phyloP scores from a whole-genome alignment of 2,888 invertebrate genomes.

The Conistra vaccinii region DNA sequence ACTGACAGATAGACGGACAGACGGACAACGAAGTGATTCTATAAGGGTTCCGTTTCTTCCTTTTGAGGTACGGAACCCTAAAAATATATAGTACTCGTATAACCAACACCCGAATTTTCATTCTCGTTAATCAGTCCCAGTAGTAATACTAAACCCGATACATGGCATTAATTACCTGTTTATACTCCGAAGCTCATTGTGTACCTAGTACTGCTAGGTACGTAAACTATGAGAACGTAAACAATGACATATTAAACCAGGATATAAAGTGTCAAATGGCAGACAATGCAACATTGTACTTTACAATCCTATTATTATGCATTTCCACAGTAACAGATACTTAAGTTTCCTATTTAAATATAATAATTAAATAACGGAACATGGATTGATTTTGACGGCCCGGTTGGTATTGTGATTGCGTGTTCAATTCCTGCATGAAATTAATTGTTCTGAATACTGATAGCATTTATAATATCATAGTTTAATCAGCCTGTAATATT shows the following conservation, averaged over 20 bases:
- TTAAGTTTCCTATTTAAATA: slow-evolving; percentile 12
- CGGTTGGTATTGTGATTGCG: background rate
- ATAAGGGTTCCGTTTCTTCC: too few species aligned
- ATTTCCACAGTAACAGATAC: background rate
- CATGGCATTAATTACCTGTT: background rate
- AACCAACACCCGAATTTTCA: background rate
- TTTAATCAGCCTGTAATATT: background rate
- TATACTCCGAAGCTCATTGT: background rate
- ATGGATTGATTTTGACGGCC: slow-evolving; percentile 3
- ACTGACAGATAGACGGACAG: too few species aligned
- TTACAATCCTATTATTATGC: background rate
- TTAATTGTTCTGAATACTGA: background rate
- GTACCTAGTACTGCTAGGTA: background rate
- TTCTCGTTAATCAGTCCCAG: background rate
- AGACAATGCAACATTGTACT: background rate
- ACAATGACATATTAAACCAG: slow-evolving; percentile 9
- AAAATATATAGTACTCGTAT: background rate
- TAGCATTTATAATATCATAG: too few species aligned
- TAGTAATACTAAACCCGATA: background rate
- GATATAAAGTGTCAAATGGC: slow-evolving; percentile 1
- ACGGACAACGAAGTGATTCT: too few species aligned
- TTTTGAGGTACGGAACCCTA: too few species aligned
- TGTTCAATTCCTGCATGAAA: background rate
- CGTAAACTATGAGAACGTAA: background rate
- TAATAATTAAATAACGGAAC: slow-evolving; percentile 7